Base-by-base conservation (phyloP, 2,797 vertebrate species). In the Arrhamphus sclerolepis region DNA sequence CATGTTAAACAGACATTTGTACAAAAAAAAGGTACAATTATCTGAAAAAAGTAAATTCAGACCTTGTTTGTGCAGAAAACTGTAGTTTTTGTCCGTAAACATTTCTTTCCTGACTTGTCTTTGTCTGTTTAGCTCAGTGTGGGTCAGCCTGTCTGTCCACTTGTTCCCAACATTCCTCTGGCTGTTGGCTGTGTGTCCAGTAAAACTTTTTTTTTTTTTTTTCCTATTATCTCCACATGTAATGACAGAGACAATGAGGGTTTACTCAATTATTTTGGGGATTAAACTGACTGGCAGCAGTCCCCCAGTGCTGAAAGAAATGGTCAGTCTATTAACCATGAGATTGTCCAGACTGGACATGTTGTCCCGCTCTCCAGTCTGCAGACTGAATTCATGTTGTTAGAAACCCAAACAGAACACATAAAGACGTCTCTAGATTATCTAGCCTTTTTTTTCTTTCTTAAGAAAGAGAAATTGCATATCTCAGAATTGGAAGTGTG, bases 191-290 rank as follows among this genome's bases (percentile, higher is more conserved):
- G 66, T 50, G 65, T 58, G 47, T 41, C 40, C 26, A 21, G 61
- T 48, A 65, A 74, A 18, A n/a, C 42, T 53, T 41, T 44, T 65
- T 39, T 16, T 43, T 39, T 16, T 10, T 63, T 60, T 61, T 56
- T 38, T 47, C 47, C 56, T 46, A 81, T 87, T 80, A 80, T 78
- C 66, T 72, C 65, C 50, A 54, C 60, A 59, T 72, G 82, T 67
- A 53, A 75, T 67, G 63, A 70, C 31, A 57, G 24, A 75, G 56
- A 86, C 81, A 82, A 84, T 53, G 52, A 52, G 19, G 34, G 58
- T 64, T 81, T 71, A 26, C 41, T 60, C 62, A 60, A 78, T 88
- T 73, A 74, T 69, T 77, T 41, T 40, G 56, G 55, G n/a, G 59
- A 75, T 74, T 66, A 79, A 56, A 70, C 48, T 44, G 56, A 57